A percentile compares a stretch with the other conserved stretches of the same genome.
Evolutionary conservation across 2,797 vertebrate genomes (phyloP).

Genomic region (Clarias pachynema): DNA sequence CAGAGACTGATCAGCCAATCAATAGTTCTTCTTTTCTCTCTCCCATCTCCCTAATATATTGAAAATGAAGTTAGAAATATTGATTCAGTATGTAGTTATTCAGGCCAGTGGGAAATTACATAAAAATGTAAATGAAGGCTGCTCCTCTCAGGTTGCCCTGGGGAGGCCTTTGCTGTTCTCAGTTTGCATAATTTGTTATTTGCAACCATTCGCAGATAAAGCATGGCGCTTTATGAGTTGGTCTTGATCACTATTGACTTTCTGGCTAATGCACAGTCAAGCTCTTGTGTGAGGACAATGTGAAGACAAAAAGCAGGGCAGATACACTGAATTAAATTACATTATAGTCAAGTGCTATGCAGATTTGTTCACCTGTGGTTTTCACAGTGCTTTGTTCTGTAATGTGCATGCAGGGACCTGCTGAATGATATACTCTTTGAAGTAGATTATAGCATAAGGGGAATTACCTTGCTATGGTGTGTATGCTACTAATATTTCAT

Average conservation of each 20-base stretch:
- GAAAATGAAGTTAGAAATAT: conserved; percentile 82
- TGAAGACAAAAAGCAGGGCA: conserved; percentile 30
- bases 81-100: conserved; percentile 76
- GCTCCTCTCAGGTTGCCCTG: conserved; percentile 68
- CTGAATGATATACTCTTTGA: background rate
- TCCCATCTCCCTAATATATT: conserved; percentile 75
- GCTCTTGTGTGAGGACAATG: conserved; percentile 36
- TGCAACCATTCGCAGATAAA: conserved; percentile 53
- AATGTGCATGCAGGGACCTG: background rate
- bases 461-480: background rate
- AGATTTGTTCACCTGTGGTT: conserved; percentile 22
- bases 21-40: conserved; percentile 68
- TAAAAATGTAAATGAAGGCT: conserved; percentile 81
- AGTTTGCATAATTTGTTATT: conserved; percentile 73
- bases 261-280: conserved; percentile 38
- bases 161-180: conserved; percentile 62
- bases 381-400: background rate
- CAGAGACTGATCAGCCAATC: conserved; percentile 75
- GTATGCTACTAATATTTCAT: background rate
- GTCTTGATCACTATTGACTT: conserved; percentile 52
- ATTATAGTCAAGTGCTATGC: conserved; percentile 5
- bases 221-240: conserved; percentile 26
- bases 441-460: background rate
- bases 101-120: conserved; percentile 78
- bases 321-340: conserved; percentile 24